A percentile compares a stretch with the other conserved stretches of the same genome.
Evolutionary conservation across 2,888 invertebrate genomes (phyloP).

Genomic region (Hydrotaea cyrtoneurina): DNA sequence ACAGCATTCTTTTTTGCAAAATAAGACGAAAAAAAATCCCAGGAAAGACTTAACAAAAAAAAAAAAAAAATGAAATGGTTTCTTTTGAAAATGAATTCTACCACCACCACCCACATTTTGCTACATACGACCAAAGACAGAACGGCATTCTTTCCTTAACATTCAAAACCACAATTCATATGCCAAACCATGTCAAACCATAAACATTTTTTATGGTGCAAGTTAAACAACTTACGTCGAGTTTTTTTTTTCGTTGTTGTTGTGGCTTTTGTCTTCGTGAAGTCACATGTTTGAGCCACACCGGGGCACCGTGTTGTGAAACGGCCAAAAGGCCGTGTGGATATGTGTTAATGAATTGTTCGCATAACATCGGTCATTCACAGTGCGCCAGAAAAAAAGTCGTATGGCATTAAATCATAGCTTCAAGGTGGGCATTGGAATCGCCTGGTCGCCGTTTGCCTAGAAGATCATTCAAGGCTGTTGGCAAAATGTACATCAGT

Average conservation of each 20-base stretch:
- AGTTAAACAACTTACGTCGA: background rate
- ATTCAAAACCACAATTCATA: background rate
- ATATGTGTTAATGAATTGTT: too few relatives aligned
- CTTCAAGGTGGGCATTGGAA: too few relatives aligned
- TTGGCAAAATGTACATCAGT: too few relatives aligned
- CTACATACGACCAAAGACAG: background rate
- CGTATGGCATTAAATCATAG: too few relatives aligned
- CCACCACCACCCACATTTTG: conserved; percentile 8
- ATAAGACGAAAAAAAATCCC: background rate
- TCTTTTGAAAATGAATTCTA: background rate
- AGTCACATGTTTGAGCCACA: conserved; percentile 4
- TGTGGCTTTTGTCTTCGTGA: too few relatives aligned
- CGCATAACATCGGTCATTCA: too few relatives aligned
- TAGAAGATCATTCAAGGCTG: too few relatives aligned
- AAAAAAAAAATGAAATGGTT: background rate
- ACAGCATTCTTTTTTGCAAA: background rate
- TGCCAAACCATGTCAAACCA: conserved; percentile 9
- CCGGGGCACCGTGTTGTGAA: background rate
- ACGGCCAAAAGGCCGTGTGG: background rate
- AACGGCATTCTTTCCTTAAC: background rate
- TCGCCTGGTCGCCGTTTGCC: too few relatives aligned
- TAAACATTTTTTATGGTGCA: conserved; percentile 15
- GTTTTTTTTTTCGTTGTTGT: background rate
- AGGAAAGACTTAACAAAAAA: background rate
- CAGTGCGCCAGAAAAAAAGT: too few relatives aligned